phyloP scores from a whole-genome alignment of 2,888 invertebrate genomes.

The Diogma glabrata region DNA sequence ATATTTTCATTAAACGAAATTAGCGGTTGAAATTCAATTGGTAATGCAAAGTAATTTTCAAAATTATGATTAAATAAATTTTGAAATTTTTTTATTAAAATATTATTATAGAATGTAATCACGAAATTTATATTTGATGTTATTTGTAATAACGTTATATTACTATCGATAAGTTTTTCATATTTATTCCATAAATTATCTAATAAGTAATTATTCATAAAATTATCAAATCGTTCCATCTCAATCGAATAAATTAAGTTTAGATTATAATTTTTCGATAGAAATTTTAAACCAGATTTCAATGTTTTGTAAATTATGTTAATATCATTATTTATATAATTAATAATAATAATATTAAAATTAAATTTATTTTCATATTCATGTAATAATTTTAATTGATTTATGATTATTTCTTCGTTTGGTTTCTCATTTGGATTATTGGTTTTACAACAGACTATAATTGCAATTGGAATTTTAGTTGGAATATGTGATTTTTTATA shows the following conservation, averaged over 20 bases:
- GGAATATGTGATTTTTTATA: slow-evolving; percentile 22
- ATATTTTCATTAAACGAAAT: slow-evolving; percentile 28
- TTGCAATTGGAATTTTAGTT: slow-evolving; percentile 25
- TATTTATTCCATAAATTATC: slow-evolving; percentile 51
- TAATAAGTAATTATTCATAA: slow-evolving; percentile 45
- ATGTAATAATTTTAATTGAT: neutral
- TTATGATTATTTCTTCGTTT: slow-evolving; percentile 37
- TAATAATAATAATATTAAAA: neutral
- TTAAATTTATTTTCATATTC: neutral
- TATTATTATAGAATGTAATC: slow-evolving; percentile 53
- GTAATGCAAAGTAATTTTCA: slow-evolving; percentile 49
- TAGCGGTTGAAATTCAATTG: slow-evolving; percentile 49
- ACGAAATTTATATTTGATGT: slow-evolving; percentile 25
- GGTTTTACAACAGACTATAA: slow-evolving; percentile 24
- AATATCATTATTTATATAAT: slow-evolving; percentile 16
- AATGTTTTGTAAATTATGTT: slow-evolving; percentile 35
- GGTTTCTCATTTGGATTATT: slow-evolving; percentile 30
- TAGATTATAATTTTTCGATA: slow-evolving; percentile 40
- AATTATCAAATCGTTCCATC: slow-evolving; percentile 44
- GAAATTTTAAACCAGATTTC: slow-evolving; percentile 40
- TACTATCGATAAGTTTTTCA: slow-evolving; percentile 30
- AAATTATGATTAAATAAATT: slow-evolving; percentile 47
- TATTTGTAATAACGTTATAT: slow-evolving; percentile 9
- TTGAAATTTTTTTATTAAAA: slow-evolving; percentile 45
- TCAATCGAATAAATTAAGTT: slow-evolving; percentile 39